These are phyloP conservation scores for Lerema accius DNA, from an alignment of 1,140 invertebrate species.

Conservation along the genomic window DNA sequence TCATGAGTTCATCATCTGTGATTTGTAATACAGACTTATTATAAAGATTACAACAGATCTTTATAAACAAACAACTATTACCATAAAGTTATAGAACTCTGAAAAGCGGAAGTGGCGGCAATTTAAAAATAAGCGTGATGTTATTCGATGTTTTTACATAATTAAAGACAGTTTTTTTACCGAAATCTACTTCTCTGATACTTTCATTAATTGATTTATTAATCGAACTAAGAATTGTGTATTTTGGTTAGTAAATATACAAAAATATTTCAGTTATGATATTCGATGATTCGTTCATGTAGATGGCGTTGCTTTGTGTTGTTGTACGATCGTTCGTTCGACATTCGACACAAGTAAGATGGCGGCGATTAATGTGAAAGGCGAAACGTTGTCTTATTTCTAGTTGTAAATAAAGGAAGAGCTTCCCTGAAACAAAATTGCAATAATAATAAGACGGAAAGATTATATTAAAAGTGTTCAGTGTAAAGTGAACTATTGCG, in stretches of 20 bases:
- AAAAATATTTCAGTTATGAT: background rate
- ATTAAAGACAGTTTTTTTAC: background rate
- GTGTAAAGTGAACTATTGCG: conserved; percentile 55
- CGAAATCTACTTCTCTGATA: background rate
- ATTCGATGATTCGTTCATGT: conserved; percentile 34
- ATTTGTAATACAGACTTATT: no score
- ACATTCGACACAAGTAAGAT: conserved; percentile 83
- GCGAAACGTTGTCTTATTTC: conserved; percentile 82
- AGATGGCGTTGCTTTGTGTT: conserved; percentile 77
- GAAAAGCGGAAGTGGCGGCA: conserved; percentile 20
- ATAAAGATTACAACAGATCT: background rate
- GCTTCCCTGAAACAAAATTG: conserved; percentile 56
- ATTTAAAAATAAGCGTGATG: conserved; percentile 1
- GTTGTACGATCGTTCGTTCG: conserved; percentile 77
- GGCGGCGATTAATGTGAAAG: conserved; percentile 83
- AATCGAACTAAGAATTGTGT: background rate
- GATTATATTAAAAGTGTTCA: conserved; percentile 57
- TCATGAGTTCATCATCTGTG: no score
- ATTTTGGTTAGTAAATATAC: background rate
- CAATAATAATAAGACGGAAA: conserved; percentile 46
- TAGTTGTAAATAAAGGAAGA: conserved; percentile 81
- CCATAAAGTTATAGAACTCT: conserved; percentile 9
- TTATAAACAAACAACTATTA: background rate
- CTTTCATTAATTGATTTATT: background rate
- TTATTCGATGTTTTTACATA: background rate